Base-by-base conservation (phyloP, 2,113 vertebrate species). In the Copsychus sechellarum region DNA sequence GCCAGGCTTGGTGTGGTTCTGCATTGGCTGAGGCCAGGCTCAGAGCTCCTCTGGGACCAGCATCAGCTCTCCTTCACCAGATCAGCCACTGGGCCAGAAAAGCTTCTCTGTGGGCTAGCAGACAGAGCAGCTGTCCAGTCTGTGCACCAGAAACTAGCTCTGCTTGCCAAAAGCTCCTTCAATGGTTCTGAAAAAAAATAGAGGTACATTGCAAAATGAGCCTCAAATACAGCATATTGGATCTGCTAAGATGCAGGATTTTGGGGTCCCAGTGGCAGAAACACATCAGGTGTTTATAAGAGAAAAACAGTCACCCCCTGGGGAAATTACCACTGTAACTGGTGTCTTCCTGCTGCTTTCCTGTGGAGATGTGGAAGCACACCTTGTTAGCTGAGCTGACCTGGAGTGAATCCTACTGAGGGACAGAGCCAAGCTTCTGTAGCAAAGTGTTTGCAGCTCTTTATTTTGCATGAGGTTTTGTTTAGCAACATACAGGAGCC, bases 341-440 rank as follows among this genome's bases (percentile, higher is more conserved):
- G 45, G 9, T 33, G 14, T 33, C 42, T 58, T 51, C 15, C 42
- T 70, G 28, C n/a, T 50, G 50, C 54, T 77, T 81, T 57, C 25
- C 34, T 42, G 25, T 11, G 69, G 54, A n/a, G 33, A 16, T 33
- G 40, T 31, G 71, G 13, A 0, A 0, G 7, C 16, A 14, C 9
- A 16, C 11, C 29, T 45, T 11, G 8, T 31, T 45, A 58, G 58
- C 38, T 57, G 56, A 53, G 25, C 34, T 45, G 36, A 48, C 47
- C 13, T 33, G 22, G 13, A 29, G 25, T 9, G 17, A 28, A 16
- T 10, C n/a, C 58, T 17, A 9, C 13, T 0, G 0, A 73, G 9
- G 18, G 8, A n/a, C 40, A 42, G 50, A 81, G 47, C 25, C 2
- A 1, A 57, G 3, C 8, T 26, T 7, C 42, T 5, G 0, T 11